A percentile compares a stretch with the other conserved stretches of the same genome.
Conservation (phyloP, 2,888 invertebrate species). For the Lapara coniferarum region DNA sequence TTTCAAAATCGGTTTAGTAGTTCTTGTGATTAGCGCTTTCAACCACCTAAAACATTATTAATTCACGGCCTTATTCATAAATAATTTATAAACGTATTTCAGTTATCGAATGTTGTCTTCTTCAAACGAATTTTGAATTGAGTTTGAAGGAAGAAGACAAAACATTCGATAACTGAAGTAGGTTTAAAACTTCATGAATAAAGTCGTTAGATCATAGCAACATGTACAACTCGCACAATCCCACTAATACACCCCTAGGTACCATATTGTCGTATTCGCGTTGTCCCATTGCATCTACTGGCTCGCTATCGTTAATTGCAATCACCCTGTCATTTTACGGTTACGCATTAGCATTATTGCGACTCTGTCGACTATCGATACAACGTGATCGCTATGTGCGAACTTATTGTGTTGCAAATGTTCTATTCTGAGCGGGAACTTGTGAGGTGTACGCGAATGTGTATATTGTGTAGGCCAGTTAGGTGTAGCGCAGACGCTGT, state of each 20-base stretch:
- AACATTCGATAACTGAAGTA: no score
- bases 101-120: no score
- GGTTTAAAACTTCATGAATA: no score
- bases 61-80: no score
- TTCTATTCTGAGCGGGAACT: conserved; percentile 11
- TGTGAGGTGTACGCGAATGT: conserved; percentile 2
- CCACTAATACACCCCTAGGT: conserved; percentile 42
- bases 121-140: no score
- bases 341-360: conserved; percentile 79
- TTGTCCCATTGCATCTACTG: conserved; percentile 54
- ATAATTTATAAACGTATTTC: no score
- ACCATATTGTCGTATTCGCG: conserved; percentile 60
- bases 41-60: no score
- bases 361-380: conserved; percentile 58
- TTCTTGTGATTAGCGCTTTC: no score
- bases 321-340: conserved; percentile 80
- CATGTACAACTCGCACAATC: conserved; percentile 30
- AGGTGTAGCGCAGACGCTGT: no score
- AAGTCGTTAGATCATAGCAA: neutral
- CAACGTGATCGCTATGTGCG: conserved; percentile 56
- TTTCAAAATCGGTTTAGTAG: no score
- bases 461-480: neutral
- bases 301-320: conserved; percentile 74
- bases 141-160: no score
- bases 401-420: conserved; percentile 39